Percentiles rank a stretch among this genome's conserved stretches.
phyloP scores from a whole-genome alignment of 2,797 vertebrate genomes.

The Luscinia megarhynchos region DNA sequence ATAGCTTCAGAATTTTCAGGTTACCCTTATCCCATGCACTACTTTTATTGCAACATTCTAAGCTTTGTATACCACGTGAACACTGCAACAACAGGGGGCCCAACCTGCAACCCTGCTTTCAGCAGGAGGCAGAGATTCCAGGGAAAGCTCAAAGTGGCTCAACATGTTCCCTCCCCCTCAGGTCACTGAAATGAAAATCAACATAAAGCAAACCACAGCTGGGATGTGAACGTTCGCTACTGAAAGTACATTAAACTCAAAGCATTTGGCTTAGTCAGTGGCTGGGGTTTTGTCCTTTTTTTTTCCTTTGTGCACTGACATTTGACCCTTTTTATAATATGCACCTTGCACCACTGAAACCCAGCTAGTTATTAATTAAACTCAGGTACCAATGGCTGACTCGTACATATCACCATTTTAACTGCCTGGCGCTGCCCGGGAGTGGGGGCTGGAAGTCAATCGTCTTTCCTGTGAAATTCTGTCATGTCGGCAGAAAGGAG shows the following conservation, averaged over 20 bases:
- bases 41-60: not conserved
- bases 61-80: not conserved
- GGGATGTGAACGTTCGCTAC: not conserved
- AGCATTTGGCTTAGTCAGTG: conserved; percentile 31
- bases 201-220: not conserved
- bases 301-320: conserved; percentile 64
- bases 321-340: conserved; percentile 79
- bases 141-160: conserved; percentile 6
- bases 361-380: conserved; percentile 85
- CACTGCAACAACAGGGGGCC: not conserved
- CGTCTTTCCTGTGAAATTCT: conserved; percentile 75
- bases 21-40: not conserved
- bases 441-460: conserved; percentile 56
- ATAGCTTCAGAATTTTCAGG: not conserved
- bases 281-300: not conserved
- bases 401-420: conserved; percentile 76
- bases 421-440: conserved; percentile 58
- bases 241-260: conserved; percentile 31
- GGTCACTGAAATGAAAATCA: conserved; percentile 43
- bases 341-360: conserved; percentile 80
- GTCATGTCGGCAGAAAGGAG: conserved; percentile 78
- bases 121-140: not conserved
- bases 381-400: conserved; percentile 78
- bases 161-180: not conserved
- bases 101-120: not conserved